Conservation (phyloP, 2,113 vertebrate genomes). For the Toxotes jaculatrix region DNA sequence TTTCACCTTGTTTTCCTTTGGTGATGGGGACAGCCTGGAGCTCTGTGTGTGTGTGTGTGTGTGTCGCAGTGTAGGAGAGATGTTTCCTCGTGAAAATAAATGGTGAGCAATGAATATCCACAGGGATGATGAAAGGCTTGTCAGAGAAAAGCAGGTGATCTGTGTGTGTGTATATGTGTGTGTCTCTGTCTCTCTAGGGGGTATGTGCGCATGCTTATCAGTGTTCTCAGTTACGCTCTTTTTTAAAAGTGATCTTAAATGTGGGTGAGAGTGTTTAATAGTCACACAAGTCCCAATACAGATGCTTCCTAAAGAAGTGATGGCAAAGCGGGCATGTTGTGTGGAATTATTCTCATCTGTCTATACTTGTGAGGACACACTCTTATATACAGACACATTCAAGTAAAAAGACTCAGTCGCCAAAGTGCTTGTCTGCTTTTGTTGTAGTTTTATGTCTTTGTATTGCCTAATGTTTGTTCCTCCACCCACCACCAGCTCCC, state of each 20-base stretch:
- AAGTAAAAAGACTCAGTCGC: neutral
- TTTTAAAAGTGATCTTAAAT: neutral
- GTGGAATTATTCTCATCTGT: neutral
- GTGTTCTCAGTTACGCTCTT: neutral
- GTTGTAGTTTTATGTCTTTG: slow-evolving; percentile 39
- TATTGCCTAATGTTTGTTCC: slow-evolving; percentile 26
- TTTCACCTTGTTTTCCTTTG: slow-evolving; percentile 48
- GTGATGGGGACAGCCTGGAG: slow-evolving; percentile 51
- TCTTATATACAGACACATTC: neutral
- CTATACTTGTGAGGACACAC: slow-evolving; percentile 1
- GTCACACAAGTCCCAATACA: neutral
- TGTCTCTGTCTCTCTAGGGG: neutral
- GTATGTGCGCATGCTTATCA: neutral
- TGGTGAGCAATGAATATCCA: slow-evolving; percentile 15
- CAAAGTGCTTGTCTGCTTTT: slow-evolving; percentile 19
- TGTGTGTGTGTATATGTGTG: neutral
- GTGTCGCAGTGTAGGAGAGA: slow-evolving; percentile 9
- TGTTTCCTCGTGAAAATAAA: slow-evolving; percentile 33
- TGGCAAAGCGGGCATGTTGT: neutral
- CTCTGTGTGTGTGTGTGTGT: slow-evolving; percentile 13
- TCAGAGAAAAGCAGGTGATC: neutral
- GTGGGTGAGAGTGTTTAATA: neutral
- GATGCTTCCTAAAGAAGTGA: neutral
- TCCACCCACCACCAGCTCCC: slow-evolving; percentile 35
- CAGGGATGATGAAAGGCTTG: slow-evolving; percentile 31